Base-by-base conservation (phyloP, 2,113 vertebrate genomes). In the Camelus bactrianus region DNA sequence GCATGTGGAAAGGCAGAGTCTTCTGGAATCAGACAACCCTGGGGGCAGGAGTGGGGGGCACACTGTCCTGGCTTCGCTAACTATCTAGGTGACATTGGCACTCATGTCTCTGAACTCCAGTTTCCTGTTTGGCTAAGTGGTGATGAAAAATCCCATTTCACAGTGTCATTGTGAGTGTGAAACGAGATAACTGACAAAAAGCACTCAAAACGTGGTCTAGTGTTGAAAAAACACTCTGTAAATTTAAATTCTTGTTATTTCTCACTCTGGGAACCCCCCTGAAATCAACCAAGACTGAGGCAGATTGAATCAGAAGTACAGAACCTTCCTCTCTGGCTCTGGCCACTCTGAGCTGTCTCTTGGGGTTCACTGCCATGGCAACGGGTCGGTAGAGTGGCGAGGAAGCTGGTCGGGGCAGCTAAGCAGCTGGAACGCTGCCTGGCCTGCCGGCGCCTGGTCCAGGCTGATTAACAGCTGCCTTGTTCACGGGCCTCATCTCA, bases 321-420 rank as follows among this genome's bases (percentile, higher is more conserved):
- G 94, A 96, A 58, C 69, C 73, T 73, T 64, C 67, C 87, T 97
- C 69, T 95, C 69, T 0, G 2, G 52, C 52, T 58, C 69, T 60
- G 90, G 79, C 83, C 16, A 64, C 75, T 75, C 58, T 60, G 80
- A 6, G 79, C 22, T 32, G 64, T 73, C 92, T 85, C 91, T 62
- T n/a, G 97, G 84, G 94, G 73, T 72, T 96, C 87, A 89, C 56
- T 97, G 97, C 86, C 97, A 98, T 97, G 90, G 90, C 92, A 96
- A 98, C 90, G 16, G 89, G 93, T 22, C 1, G 14, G 58, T 50
- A 56, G 38, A 56, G 69, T 5, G 11, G 52, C 9, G 38, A 93
- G 56, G 92, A 89, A 82, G 62, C 67, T 5, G 32, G 5, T 3
- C 11, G 2, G 89, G 72, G n/a, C 82, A 46, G 91, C 80, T 62